These are phyloP conservation scores for Xestia xanthographa DNA, from an alignment of 2,888 invertebrate species.

Conservation along the genomic window DNA sequence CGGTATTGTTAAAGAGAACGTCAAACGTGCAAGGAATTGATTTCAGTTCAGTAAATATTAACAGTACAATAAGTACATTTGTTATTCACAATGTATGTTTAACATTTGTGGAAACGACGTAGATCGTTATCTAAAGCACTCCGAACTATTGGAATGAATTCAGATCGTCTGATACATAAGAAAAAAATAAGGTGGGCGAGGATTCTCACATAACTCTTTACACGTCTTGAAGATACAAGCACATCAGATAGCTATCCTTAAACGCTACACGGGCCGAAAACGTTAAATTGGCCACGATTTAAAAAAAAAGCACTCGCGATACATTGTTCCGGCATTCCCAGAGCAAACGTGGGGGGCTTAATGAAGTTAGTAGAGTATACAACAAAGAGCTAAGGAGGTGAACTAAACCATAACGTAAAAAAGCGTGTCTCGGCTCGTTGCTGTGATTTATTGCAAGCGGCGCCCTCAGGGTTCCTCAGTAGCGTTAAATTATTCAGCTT, in stretches of 20 bases:
- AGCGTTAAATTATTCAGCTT: conserved; percentile 89
- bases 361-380: conserved; percentile 83
- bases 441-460: conserved; percentile 86
- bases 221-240: conserved; percentile 74
- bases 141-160: conserved; percentile 59
- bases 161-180: conserved; percentile 69
- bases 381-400: conserved; percentile 84
- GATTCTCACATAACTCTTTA: conserved; percentile 86
- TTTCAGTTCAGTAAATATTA: conserved; percentile 41
- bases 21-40: conserved; percentile 51
- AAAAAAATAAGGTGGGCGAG: conserved; percentile 67
- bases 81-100: conserved; percentile 50
- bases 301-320: conserved; percentile 77
- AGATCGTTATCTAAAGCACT: conserved; percentile 59
- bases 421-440: conserved; percentile 83
- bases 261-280: conserved; percentile 79
- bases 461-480: conserved; percentile 78
- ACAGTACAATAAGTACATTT: conserved; percentile 47
- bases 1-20: conserved; percentile 49
- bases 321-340: conserved; percentile 85
- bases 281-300: conserved; percentile 82
- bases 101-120: conserved; percentile 52
- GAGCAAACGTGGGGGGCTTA: conserved; percentile 75
- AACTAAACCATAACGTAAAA: conserved; percentile 87
- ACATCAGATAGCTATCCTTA: conserved; percentile 80